phyloP scores from a whole-genome alignment of 2,888 invertebrate genomes.

The Macrosiphum euphorbiae region DNA sequence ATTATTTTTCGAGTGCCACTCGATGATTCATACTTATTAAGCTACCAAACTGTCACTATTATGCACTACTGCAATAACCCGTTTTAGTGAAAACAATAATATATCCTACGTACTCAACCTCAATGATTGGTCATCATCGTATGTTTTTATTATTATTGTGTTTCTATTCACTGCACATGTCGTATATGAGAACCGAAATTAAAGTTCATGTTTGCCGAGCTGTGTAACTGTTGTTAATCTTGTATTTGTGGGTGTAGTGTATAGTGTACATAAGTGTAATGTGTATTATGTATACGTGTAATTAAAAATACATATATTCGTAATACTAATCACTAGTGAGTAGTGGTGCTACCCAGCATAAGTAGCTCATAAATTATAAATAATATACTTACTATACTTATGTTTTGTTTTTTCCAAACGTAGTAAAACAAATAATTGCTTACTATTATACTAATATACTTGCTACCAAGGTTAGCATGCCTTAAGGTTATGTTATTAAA shows the following conservation, averaged over 20 bases:
- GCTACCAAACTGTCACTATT: not conserved
- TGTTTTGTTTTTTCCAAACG: not conserved
- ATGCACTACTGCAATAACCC: not conserved
- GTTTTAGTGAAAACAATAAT: not conserved
- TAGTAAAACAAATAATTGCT: too few relatives aligned
- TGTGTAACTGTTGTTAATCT: not conserved
- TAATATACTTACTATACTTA: not conserved
- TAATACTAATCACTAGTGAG: not conserved
- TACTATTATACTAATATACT: too few relatives aligned
- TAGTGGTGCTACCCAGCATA: not conserved
- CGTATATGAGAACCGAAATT: not conserved
- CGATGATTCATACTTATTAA: not conserved
- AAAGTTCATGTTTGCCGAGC: not conserved
- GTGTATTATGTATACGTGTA: not conserved
- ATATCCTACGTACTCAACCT: not conserved
- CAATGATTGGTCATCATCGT: not conserved
- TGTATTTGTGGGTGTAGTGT: not conserved
- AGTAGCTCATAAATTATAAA: not conserved
- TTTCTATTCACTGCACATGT: not conserved
- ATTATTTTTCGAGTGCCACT: slow-evolving; percentile 21
- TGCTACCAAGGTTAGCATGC: too few relatives aligned
- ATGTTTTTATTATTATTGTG: not conserved
- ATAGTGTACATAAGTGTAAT: not conserved
- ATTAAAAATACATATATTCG: not conserved
- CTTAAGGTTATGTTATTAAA: too few relatives aligned